A percentile compares a stretch with the other conserved stretches of the same genome.
These are phyloP conservation scores for Calliopsis andreniformis DNA, from an alignment of 1,140 invertebrate genomes.

Conservation along the genomic window DNA sequence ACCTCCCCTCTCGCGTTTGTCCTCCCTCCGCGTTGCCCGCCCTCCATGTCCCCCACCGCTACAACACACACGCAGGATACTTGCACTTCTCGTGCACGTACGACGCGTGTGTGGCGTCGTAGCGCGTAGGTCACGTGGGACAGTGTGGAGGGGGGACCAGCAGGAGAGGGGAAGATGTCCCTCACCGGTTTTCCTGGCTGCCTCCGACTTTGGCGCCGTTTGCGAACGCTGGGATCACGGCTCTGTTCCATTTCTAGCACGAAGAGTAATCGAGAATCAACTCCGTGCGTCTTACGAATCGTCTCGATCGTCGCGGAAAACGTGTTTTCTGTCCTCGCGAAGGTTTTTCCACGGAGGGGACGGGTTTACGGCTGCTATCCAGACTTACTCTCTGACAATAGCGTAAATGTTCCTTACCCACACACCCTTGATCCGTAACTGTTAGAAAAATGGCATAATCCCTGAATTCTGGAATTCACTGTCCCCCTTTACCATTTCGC, in stretches of 20 bases:
- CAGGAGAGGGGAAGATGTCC: no score
- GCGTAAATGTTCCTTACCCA: conserved; percentile 63
- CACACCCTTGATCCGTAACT: conserved; percentile 61
- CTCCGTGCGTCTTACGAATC: no score
- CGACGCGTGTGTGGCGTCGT: no score
- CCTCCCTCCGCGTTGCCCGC: no score
- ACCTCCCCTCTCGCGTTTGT: no score
- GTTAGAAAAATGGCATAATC: conserved; percentile 73
- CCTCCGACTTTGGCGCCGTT: not conserved
- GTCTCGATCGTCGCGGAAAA: not conserved
- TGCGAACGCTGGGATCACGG: not conserved
- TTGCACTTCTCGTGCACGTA: no score
- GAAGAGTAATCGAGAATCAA: not conserved
- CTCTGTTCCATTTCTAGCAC: not conserved
- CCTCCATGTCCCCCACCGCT: no score
- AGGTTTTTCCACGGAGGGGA: not conserved
- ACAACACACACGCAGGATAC: no score
- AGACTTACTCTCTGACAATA: conserved; percentile 67
- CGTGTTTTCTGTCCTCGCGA: no score
- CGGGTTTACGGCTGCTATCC: conserved; percentile 65
- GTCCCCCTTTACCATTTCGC: conserved; percentile 32
- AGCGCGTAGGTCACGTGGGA: no score
- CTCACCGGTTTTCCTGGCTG: no score
- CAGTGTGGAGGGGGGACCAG: no score
- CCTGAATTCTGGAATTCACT: conserved; percentile 50